Evolutionary conservation across 2,113 vertebrate species (phyloP).

Genomic region (Entelurus aequoreus): DNA sequence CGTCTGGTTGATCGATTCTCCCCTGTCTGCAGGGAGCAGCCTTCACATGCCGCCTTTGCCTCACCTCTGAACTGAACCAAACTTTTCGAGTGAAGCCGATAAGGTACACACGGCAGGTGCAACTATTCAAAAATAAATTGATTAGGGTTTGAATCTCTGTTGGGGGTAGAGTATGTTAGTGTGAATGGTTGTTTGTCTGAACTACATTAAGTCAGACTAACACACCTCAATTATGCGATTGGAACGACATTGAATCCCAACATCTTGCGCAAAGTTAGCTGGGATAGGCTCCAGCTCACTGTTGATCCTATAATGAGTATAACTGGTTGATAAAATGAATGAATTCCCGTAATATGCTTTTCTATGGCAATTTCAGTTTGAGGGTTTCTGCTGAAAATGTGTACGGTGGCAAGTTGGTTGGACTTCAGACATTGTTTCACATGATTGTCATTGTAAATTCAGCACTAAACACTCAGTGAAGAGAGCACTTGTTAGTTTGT

Average conservation of each 20-base stretch:
- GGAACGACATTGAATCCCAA: too few relatives aligned
- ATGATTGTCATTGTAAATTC: constrained; percentile 70
- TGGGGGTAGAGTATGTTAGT: too few relatives aligned
- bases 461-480: constrained; percentile 62
- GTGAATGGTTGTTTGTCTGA: too few relatives aligned
- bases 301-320: background rate
- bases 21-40: constrained; percentile 54
- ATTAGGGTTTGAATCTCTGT: constrained; percentile 6
- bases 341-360: constrained; percentile 1
- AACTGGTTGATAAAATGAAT: background rate
- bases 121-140: constrained; percentile 52
- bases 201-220: too few relatives aligned
- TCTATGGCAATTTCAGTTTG: constrained; percentile 24
- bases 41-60: constrained; percentile 51
- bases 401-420: constrained; percentile 34
- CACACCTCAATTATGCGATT: too few relatives aligned
- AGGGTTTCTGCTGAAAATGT: constrained; percentile 43
- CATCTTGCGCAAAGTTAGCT: too few relatives aligned
- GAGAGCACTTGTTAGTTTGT: constrained; percentile 71
- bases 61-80: constrained; percentile 41
- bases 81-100: constrained; percentile 56
- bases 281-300: background rate
- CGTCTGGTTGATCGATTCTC: constrained; percentile 68
- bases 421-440: constrained; percentile 53
- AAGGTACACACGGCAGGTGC: constrained; percentile 53